Evolutionary conservation across 1,140 invertebrate genomes (phyloP).

Genomic region (Acyrthosiphon pisum): DNA sequence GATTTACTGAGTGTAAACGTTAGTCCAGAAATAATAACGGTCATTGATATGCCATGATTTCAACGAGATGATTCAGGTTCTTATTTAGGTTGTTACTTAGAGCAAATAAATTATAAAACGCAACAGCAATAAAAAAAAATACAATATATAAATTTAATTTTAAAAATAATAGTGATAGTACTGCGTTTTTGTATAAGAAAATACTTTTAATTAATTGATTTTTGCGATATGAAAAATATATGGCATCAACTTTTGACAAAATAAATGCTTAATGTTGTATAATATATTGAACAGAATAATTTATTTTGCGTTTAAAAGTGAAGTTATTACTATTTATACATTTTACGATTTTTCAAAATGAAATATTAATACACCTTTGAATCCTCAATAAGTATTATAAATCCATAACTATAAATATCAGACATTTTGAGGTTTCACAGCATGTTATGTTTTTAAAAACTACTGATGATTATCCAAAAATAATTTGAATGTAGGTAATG

Average conservation of each 20-base stretch:
- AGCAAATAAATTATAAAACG: not conserved
- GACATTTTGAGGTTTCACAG: too few species aligned
- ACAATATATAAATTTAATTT: too few species aligned
- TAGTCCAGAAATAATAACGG: not conserved
- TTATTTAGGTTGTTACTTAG: not conserved
- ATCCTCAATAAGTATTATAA: too few species aligned
- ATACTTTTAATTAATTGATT: not conserved
- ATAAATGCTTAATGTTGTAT: not conserved
- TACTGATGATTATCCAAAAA: too few species aligned
- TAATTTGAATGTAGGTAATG: too few species aligned
- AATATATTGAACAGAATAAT: constrained; percentile 19
- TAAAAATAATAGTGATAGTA: not conserved
- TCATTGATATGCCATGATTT: not conserved
- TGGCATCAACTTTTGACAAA: not conserved
- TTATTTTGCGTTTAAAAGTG: not conserved
- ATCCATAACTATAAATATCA: too few species aligned
- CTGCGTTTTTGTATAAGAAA: not conserved
- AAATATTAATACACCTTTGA: too few species aligned
- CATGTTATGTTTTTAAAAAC: too few species aligned
- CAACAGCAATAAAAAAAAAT: too few species aligned
- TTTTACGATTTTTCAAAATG: too few species aligned
- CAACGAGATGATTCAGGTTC: not conserved
- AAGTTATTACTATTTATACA: not conserved
- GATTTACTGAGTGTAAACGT: not conserved
- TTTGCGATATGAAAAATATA: not conserved